Base-by-base conservation (phyloP, 2,113 vertebrate species). In the Aptenodytes patagonicus region DNA sequence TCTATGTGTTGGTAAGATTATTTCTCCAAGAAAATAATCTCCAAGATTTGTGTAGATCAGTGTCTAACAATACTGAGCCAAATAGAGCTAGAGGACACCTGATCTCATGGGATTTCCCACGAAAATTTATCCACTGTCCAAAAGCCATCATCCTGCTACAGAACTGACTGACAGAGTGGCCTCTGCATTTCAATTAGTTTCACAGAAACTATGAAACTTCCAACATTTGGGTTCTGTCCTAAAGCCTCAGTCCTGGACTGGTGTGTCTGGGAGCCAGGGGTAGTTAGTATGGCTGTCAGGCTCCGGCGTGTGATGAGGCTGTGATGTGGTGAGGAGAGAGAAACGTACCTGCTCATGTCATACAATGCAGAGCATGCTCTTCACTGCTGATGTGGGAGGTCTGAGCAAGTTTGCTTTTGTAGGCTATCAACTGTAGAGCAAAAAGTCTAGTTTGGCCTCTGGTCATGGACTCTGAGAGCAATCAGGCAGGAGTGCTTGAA, bases 241-340 rank as follows among this genome's bases (percentile, higher is more conserved):
- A 44, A 11, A 51, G 15, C 46, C 12, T 80, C 18, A 51, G 38
- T 55, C 25, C 34, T 64, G 22, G 25, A 11, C 13, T 40, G 58
- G 8, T 40, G 17, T 76, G 36, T 40, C 52, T 87, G 40, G 60
- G 49, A 81, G 20, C 14, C 40, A 36, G 9, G 34, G 31, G 34
- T 18, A 5, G 24, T 29, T 65, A 51, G n/a, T 17, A 14, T 0
- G 0, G 42, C 25, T 44, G 17, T 80, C 0, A 2, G 19, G 11
- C 28, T 71, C 46, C 1, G 0, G 57, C 1, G 1, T 5, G 10
- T 15, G 70, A 88, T 13, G 66, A 75, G 34, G 18, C 60, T 77
- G 42, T 49, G 49, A 26, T 13, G 36, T 22, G 28, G 24, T 61
- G 40, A 80, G 26, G 44, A 58, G 19, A 34, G 17, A 58, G 49